These are phyloP conservation scores for Amblyjoppa proteus DNA, from an alignment of 2,888 invertebrate genomes.

Conservation along the genomic window DNA sequence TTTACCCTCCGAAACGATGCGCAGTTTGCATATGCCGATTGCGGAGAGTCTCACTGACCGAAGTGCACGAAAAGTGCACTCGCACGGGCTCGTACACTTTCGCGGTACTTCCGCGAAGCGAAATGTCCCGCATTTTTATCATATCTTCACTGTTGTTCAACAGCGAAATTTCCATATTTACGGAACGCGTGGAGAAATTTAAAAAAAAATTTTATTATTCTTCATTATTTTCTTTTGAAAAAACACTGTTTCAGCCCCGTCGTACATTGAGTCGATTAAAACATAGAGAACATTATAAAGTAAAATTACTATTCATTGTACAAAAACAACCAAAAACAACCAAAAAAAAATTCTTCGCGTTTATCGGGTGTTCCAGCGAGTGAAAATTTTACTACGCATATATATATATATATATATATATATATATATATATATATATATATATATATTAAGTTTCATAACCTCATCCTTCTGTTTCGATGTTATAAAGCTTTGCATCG, in stretches of 20 bases:
- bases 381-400: not conserved
- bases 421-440: no score
- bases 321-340: no score
- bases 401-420: no score
- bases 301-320: no score
- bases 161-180: not conserved
- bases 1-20: slow-evolving; percentile 61
- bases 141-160: not conserved
- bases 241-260: not conserved
- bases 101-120: not conserved
- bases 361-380: not conserved
- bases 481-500: not conserved
- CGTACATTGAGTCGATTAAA: not conserved
- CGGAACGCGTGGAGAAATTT: not conserved
- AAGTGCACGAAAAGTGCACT: slow-evolving; percentile 2
- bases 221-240: not conserved
- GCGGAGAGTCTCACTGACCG: not conserved
- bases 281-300: not conserved
- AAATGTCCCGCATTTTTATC: not conserved
- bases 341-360: no score
- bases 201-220: not conserved
- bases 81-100: not conserved
- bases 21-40: slow-evolving; percentile 62
- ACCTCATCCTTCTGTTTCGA: not conserved
- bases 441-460: not conserved